Percentiles rank a stretch among this genome's conserved stretches.
Conservation (phyloP, 2,113 vertebrate species). For the Eulemur macaco region DNA sequence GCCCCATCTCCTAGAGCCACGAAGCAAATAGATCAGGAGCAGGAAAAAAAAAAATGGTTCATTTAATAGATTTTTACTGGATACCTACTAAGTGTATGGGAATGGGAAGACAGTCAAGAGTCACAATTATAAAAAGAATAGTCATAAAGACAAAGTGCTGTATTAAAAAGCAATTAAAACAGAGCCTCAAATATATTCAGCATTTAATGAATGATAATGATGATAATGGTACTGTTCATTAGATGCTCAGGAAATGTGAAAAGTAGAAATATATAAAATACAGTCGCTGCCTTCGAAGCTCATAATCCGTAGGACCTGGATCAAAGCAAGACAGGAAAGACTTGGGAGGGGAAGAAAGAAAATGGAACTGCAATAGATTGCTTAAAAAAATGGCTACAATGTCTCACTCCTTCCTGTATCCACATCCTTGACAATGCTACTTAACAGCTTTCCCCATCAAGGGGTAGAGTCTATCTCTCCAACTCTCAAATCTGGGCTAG, state of each 20-base stretch:
- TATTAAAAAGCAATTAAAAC: neutral
- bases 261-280: neutral
- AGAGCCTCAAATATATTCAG: neutral
- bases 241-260: neutral
- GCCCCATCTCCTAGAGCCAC: neutral
- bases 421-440: neutral
- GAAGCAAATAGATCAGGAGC: neutral
- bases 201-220: neutral
- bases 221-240: neutral
- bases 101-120: neutral
- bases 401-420: neutral
- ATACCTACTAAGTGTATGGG: neutral
- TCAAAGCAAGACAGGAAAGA: neutral
- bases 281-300: neutral
- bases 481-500: neutral
- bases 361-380: neutral
- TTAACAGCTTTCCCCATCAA: neutral
- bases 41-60: neutral
- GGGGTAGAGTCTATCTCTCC: neutral
- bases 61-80: neutral
- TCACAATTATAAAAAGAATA: neutral
- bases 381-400: neutral
- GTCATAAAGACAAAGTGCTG: neutral
- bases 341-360: neutral
- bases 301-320: neutral